phyloP scores from a whole-genome alignment of 2,888 invertebrate genomes.

The Hypsopygia costalis region DNA sequence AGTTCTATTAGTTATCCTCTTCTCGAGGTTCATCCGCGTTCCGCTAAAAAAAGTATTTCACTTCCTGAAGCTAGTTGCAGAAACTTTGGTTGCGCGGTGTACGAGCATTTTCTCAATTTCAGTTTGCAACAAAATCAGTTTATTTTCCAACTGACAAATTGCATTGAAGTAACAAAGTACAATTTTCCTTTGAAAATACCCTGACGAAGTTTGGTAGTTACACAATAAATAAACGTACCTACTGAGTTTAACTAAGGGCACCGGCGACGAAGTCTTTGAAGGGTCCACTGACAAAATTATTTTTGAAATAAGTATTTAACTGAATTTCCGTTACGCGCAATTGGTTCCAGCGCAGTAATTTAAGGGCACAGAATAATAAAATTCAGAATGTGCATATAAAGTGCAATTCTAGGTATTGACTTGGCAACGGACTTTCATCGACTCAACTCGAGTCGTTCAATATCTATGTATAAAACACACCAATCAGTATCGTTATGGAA shows the following conservation, averaged over 20 bases:
- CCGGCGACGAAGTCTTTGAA: neutral
- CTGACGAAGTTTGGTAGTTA: conserved; percentile 46
- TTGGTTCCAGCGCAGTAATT: conserved; percentile 56
- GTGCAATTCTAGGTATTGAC: no score
- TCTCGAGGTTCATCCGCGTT: conserved; percentile 16
- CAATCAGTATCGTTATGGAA: no score
- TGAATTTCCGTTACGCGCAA: conserved; percentile 49
- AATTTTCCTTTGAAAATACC: conserved; percentile 60
- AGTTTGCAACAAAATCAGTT: conserved; percentile 75
- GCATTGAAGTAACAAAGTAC: conserved; percentile 64
- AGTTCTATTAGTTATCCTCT: conserved; percentile 14
- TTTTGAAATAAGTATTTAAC: conserved; percentile 41
- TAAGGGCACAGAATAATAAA: conserved; percentile 21
- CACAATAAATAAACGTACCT: conserved; percentile 29
- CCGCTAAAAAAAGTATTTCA: conserved; percentile 49
- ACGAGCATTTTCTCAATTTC: conserved; percentile 69
- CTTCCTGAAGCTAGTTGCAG: conserved; percentile 36
- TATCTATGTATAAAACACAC: no score
- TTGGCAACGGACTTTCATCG: no score
- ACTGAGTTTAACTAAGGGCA: conserved; percentile 3
- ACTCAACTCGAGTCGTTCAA: no score
- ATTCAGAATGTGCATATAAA: neutral
- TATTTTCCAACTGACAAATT: conserved; percentile 72
- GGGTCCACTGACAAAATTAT: conserved; percentile 23
- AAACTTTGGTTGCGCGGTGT: conserved; percentile 52